Percentiles rank a stretch among this genome's conserved stretches.
Evolutionary conservation across 2,113 vertebrate species (phyloP).

Genomic region (Actenoides hombroni): DNA sequence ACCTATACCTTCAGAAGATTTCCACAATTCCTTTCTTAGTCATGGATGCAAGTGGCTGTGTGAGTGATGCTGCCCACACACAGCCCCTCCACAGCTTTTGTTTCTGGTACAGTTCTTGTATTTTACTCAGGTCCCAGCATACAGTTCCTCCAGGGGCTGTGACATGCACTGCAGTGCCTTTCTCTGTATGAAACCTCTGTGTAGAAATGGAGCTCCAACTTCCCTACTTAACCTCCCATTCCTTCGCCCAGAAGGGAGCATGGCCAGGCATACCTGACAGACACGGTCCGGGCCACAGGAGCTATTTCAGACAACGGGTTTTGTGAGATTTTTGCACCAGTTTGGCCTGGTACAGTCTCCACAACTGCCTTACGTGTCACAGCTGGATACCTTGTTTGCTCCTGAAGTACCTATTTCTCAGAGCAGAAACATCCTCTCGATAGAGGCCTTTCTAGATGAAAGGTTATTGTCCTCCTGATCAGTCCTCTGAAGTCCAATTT

Average conservation of each 20-base stretch:
- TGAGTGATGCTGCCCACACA: neutral
- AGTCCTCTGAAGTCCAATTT: neutral
- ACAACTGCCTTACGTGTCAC: neutral
- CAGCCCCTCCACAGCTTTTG: neutral
- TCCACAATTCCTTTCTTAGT: neutral
- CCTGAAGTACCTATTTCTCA: neutral
- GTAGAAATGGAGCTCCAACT: too few species aligned
- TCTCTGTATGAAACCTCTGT: neutral
- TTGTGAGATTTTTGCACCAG: neutral
- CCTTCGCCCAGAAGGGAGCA: neutral
- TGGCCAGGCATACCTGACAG: neutral
- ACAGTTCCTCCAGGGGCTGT: neutral
- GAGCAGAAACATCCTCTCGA: neutral
- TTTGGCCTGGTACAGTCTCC: neutral
- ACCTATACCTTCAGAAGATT: neutral
- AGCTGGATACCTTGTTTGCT: neutral
- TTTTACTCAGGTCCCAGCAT: neutral
- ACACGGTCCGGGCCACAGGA: fast-evolving
- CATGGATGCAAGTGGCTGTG: neutral
- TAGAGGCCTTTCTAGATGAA: neutral
- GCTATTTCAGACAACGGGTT: neutral
- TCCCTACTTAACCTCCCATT: neutral
- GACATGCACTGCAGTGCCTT: neutral
- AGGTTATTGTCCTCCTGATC: neutral
- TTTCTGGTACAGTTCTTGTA: neutral